These are phyloP conservation scores for Ectemnius cavifrons DNA, from an alignment of 2,888 invertebrate genomes.

Conservation along the genomic window DNA sequence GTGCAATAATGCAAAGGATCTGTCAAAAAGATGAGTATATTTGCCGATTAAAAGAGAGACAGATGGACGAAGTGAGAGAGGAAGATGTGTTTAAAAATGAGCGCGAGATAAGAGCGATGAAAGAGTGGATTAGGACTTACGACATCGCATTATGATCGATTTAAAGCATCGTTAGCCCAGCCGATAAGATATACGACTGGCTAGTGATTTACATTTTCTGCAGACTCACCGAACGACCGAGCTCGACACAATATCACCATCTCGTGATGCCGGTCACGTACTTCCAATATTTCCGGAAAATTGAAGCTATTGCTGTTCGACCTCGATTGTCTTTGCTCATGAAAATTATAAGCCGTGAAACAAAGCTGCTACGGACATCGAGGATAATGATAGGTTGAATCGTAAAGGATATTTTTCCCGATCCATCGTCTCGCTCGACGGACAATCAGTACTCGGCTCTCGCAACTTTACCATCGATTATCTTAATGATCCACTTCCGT, in stretches of 20 bases:
- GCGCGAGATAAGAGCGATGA: constrained; percentile 14
- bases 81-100: neutral
- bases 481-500: constrained; percentile 46
- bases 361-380: neutral
- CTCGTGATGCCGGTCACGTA: constrained; percentile 41
- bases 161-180: constrained; percentile 15
- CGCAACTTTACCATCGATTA: constrained; percentile 40
- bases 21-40: neutral
- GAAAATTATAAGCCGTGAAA: no score
- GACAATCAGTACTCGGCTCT: constrained; percentile 19
- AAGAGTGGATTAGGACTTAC: constrained; percentile 9
- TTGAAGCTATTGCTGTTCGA: no score
- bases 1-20: no score
- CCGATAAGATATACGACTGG: constrained; percentile 11
- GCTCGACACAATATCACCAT: constrained; percentile 3
- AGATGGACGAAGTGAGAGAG: neutral
- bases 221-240: neutral
- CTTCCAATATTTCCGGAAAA: constrained; percentile 4
- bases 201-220: constrained; percentile 26
- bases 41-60: neutral
- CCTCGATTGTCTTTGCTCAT: no score
- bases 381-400: constrained; percentile 2
- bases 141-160: constrained; percentile 27
- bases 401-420: constrained; percentile 17
- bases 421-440: neutral